Conservation (phyloP, 2,888 invertebrate genomes). For the Heterodera filipjevi region DNA sequence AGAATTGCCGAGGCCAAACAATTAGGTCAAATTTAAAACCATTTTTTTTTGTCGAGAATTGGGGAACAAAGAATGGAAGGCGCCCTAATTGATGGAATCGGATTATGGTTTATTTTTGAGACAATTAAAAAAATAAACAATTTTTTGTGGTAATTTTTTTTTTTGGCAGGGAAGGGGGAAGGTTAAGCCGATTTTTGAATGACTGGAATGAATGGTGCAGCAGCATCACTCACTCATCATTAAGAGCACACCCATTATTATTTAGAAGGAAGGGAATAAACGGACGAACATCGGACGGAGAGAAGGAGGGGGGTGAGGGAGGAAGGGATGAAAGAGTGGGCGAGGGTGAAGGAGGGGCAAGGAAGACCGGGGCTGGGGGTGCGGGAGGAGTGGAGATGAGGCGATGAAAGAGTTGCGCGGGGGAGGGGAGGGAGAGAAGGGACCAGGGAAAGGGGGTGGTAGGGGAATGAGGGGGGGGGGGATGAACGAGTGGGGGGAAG, state of each 20-base stretch:
- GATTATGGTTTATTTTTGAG: not conserved
- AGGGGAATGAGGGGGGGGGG: not conserved
- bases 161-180: not conserved
- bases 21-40: slow-evolving; percentile 1
- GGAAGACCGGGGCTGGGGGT: too few relatives aligned
- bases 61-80: not conserved
- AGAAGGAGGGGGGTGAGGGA: not conserved
- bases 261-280: too few relatives aligned
- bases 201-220: not conserved
- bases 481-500: not conserved
- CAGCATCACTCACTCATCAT: too few relatives aligned
- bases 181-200: slow-evolving; percentile 1
- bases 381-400: not conserved
- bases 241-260: not conserved
- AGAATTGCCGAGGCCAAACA: not conserved
- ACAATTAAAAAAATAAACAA: not conserved
- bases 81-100: not conserved
- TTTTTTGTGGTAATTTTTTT: not conserved
- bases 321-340: too few relatives aligned
- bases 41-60: too few relatives aligned
- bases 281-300: too few relatives aligned
- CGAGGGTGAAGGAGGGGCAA: too few relatives aligned
- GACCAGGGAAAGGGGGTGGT: not conserved
- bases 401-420: not conserved
- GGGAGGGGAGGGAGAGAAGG: not conserved